These are phyloP conservation scores for Orestias chungarensis DNA, from an alignment of 2,797 vertebrate species.

Conservation along the genomic window DNA sequence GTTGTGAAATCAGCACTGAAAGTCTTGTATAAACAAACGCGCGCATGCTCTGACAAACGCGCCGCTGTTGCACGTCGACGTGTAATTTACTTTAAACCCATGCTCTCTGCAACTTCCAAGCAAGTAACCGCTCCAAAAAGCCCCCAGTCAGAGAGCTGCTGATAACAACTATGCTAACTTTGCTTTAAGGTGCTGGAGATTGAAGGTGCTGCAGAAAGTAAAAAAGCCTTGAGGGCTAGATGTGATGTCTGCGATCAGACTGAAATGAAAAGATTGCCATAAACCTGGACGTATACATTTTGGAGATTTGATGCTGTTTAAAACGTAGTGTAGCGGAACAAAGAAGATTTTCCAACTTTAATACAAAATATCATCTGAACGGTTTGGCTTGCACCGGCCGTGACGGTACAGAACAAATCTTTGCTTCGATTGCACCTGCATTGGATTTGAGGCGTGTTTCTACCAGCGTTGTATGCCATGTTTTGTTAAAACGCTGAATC, in stretches of 20 bases:
- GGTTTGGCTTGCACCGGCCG: background rate
- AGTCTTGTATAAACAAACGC: slow-evolving; percentile 14
- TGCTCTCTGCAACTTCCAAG: slow-evolving; percentile 28
- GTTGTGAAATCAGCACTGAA: slow-evolving; percentile 1
- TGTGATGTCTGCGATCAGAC: slow-evolving; percentile 35
- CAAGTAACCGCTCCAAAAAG: slow-evolving; percentile 41
- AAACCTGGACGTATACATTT: background rate
- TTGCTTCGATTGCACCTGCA: no score
- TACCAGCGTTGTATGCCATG: background rate
- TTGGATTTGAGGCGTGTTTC: background rate
- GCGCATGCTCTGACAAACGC: slow-evolving; percentile 28
- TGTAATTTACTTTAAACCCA: slow-evolving; percentile 38
- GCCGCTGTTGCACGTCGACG: background rate
- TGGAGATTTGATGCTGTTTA: background rate
- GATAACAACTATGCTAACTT: slow-evolving; percentile 47
- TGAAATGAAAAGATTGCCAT: slow-evolving; percentile 24
- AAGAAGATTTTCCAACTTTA: background rate
- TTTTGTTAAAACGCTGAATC: background rate
- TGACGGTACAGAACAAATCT: no score
- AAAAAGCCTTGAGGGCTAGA: slow-evolving; percentile 38
- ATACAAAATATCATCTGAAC: background rate
- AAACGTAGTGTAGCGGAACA: background rate
- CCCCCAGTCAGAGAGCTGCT: slow-evolving; percentile 41
- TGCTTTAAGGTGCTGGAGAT: slow-evolving; percentile 51
- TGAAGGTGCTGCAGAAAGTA: slow-evolving; percentile 44